Percentiles rank a stretch among this genome's conserved stretches.
These are phyloP conservation scores for Eclectus roratus DNA, from an alignment of 2,113 vertebrate genomes.

Conservation along the genomic window DNA sequence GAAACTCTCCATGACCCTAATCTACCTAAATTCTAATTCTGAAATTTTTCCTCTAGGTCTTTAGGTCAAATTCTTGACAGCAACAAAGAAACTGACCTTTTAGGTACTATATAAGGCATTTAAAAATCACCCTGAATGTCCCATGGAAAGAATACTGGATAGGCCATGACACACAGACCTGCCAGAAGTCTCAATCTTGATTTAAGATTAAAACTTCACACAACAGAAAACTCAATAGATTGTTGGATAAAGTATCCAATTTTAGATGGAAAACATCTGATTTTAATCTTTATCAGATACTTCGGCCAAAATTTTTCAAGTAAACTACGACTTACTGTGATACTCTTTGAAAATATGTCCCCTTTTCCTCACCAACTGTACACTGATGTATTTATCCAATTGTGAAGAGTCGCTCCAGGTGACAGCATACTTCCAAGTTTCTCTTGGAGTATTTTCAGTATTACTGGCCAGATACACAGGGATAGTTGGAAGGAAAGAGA, in stretches of 20 bases:
- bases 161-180: neutral
- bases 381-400: neutral
- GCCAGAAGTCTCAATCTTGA: neutral
- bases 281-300: neutral
- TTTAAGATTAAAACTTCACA: neutral
- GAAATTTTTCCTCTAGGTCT: neutral
- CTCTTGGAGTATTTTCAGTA: accelerated
- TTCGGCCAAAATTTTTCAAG: neutral
- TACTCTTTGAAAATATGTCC: neutral
- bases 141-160: neutral
- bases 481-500: neutral
- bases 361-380: neutral
- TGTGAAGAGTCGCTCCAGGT: neutral
- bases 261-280: neutral
- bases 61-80: neutral
- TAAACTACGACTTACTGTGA: neutral
- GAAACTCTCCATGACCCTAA: neutral
- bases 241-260: neutral
- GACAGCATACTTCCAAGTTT: neutral
- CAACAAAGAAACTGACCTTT: neutral
- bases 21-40: neutral
- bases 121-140: neutral
- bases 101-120: neutral
- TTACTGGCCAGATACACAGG: neutral
- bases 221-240: neutral